Conservation (phyloP, 2,888 invertebrate species). For the Apeira syringaria region DNA sequence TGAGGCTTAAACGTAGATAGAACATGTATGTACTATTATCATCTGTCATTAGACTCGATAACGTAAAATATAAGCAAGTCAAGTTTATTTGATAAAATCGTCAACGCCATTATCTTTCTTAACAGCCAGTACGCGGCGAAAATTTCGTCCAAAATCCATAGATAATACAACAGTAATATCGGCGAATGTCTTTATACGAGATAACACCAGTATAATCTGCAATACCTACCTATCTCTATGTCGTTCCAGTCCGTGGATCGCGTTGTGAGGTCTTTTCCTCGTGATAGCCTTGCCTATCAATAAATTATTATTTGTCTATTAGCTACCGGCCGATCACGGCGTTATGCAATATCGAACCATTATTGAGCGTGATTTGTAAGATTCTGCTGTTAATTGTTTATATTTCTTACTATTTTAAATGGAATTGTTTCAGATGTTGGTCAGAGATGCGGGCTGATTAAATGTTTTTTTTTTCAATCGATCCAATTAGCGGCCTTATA, state of each 20-base stretch:
- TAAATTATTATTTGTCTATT: conserved; percentile 13
- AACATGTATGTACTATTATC: too few species aligned
- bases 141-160: too few species aligned
- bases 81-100: too few species aligned
- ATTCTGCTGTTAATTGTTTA: conserved; percentile 10
- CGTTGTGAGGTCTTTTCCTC: conserved; percentile 18
- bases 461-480: too few species aligned
- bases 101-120: too few species aligned
- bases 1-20: too few species aligned
- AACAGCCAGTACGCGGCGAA: too few species aligned
- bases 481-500: too few species aligned
- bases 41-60: too few species aligned
- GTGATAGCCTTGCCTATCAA: conserved; percentile 25
- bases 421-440: too few species aligned
- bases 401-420: not conserved
- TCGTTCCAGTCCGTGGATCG: not conserved
- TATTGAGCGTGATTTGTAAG: conserved; percentile 11
- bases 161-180: not conserved
- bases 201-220: not conserved
- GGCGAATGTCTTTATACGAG: not conserved
- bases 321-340: conserved; percentile 10
- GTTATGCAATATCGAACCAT: conserved; percentile 14
- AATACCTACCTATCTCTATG: not conserved
- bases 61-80: too few species aligned
- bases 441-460: too few species aligned